phyloP scores from a whole-genome alignment of 2,888 invertebrate species.

The Ypsolopha scabrella region DNA sequence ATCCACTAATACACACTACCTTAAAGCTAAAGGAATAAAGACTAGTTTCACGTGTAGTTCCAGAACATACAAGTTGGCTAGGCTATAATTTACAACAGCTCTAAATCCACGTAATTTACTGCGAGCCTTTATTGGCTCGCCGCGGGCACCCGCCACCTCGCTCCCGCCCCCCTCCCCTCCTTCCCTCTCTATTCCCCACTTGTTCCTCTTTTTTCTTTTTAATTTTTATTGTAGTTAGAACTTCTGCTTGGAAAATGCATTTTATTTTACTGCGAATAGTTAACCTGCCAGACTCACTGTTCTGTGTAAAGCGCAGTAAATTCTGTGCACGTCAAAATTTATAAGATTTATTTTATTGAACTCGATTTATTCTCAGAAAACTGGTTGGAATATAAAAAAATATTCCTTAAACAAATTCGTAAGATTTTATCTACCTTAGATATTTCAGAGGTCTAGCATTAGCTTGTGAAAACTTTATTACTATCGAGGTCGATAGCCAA shows the following conservation, averaged over 20 bases:
- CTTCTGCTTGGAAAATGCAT: conserved; percentile 34
- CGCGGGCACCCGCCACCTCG: conserved; percentile 32
- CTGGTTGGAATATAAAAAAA: too few relatives aligned
- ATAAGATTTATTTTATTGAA: too few relatives aligned
- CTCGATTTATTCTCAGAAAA: too few relatives aligned
- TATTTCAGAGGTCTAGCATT: too few relatives aligned
- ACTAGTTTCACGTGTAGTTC: not conserved
- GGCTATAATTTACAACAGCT: conserved; percentile 50
- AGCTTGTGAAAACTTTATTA: too few relatives aligned
- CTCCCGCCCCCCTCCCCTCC: conserved; percentile 25
- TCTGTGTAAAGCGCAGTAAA: too few relatives aligned
- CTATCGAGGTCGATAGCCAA: too few relatives aligned
- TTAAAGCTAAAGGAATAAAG: not conserved
- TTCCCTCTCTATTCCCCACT: conserved; percentile 23
- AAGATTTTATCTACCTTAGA: too few relatives aligned
- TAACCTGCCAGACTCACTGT: not conserved
- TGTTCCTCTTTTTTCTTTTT: conserved; percentile 30
- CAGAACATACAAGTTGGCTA: not conserved
- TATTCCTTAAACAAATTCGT: too few relatives aligned
- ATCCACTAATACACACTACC: not conserved
- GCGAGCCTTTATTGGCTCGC: conserved; percentile 66
- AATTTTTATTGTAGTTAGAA: conserved; percentile 18
- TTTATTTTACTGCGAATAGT: conserved; percentile 3
- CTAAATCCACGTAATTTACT: conserved; percentile 69
- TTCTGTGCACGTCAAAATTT: too few relatives aligned